These are phyloP conservation scores for Heliangelus exortis DNA, from an alignment of 2,797 vertebrate species.

Conservation along the genomic window DNA sequence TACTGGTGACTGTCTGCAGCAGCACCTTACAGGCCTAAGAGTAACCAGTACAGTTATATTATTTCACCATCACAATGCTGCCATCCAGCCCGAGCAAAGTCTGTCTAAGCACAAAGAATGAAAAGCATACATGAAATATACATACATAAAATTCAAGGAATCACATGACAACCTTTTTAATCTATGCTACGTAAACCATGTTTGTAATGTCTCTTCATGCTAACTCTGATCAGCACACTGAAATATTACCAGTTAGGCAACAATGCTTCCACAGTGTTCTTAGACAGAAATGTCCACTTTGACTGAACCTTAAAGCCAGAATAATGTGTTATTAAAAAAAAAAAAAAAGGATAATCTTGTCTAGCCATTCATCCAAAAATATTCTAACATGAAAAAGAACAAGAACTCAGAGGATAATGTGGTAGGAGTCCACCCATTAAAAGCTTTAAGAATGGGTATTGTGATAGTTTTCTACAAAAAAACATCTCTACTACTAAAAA, in stretches of 20 bases:
- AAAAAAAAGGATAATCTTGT: background rate
- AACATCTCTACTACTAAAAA: background rate
- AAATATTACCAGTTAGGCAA: background rate
- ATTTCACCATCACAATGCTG: background rate
- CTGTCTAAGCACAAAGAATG: background rate
- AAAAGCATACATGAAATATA: background rate
- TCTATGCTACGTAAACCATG: background rate
- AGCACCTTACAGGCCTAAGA: rapidly evolving
- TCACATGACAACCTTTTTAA: background rate
- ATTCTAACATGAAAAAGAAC: background rate
- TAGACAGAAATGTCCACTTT: background rate
- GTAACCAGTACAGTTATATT: background rate
- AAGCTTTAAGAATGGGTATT: background rate
- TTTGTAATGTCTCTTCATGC: background rate
- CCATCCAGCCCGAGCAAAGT: background rate
- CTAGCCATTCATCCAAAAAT: background rate
- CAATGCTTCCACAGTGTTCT: background rate
- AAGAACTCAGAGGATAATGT: background rate
- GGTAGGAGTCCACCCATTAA: background rate
- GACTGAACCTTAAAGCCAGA: background rate
- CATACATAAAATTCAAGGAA: background rate
- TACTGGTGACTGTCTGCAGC: background rate
- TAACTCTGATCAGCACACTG: background rate
- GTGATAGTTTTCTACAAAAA: background rate
- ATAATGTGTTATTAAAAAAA: background rate